phyloP scores from a whole-genome alignment of 37 sponge, comb jelly and placozoan species.

The Petrosia ficiformis region DNA sequence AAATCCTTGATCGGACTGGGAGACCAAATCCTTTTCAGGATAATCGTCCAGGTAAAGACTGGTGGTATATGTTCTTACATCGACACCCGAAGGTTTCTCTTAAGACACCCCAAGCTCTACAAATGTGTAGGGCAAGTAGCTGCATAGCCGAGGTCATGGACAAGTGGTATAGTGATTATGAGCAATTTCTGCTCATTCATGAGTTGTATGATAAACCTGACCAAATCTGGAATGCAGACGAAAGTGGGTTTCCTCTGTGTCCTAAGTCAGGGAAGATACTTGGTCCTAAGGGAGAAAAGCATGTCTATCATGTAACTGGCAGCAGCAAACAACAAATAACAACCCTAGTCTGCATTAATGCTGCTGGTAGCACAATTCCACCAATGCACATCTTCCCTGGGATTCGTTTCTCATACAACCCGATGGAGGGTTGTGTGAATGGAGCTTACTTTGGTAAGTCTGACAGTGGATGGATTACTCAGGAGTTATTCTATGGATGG shows the following conservation, averaged over 20 bases:
- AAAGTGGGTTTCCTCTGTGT: constrained; percentile 33
- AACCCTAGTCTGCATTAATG: constrained; percentile 25
- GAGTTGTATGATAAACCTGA: constrained; percentile 4
- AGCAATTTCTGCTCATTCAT: constrained; percentile 10
- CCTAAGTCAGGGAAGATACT: constrained; percentile 31
- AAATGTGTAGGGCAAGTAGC: not conserved
- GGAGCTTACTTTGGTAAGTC: constrained; percentile 54
- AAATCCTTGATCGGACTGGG: constrained; percentile 11
- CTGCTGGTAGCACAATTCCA: constrained; percentile 29
- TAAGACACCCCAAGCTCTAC: constrained; percentile 2
- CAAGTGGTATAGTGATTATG: constrained; percentile 11
- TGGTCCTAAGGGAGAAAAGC: not conserved
- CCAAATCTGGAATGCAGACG: constrained; percentile 39
- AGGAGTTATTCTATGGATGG: constrained; percentile 54
- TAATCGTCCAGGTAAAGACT: constrained; percentile 24
- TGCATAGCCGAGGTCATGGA: constrained; percentile 21
- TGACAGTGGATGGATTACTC: constrained; percentile 24
- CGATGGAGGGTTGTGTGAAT: constrained; percentile 23
- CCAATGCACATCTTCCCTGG: constrained; percentile 47
- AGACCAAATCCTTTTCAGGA: constrained; percentile 32
- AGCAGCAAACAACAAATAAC: constrained; percentile 41
- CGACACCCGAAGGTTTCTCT: not conserved
- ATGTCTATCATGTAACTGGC: constrained; percentile 11
- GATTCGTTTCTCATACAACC: constrained; percentile 29
- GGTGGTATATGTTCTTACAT: constrained; percentile 20